These are phyloP conservation scores for Drosophila heteroneura DNA, from an alignment of 2,888 invertebrate genomes.

Conservation along the genomic window DNA sequence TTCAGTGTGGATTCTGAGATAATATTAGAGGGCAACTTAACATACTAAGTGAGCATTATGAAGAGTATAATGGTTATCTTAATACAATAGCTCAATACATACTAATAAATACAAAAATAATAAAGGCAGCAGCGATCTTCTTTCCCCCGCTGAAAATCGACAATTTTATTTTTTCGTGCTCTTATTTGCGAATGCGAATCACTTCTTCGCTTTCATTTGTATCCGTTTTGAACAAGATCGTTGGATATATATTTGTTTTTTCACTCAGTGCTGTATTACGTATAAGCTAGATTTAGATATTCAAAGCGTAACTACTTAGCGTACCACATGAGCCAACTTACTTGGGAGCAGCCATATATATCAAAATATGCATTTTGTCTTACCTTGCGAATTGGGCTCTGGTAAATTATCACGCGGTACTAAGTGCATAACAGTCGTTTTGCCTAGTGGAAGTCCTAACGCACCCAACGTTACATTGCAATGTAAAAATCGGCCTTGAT, in stretches of 20 bases:
- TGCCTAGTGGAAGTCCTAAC: conserved; percentile 97
- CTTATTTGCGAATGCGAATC: not conserved
- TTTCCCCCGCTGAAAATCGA: not conserved
- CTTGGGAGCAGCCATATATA: not conserved
- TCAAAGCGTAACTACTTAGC: not conserved
- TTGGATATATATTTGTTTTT: too few species aligned
- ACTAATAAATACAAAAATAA: not conserved
- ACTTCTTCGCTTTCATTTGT: not conserved
- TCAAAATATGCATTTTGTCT: conserved; percentile 19
- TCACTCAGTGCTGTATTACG: not conserved
- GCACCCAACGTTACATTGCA: conserved; percentile 99
- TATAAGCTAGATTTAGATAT: not conserved
- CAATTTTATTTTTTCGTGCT: too few species aligned
- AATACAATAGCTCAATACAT: not conserved
- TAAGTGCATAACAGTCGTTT: conserved; percentile 99
- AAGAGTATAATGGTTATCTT: not conserved
- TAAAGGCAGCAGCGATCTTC: not conserved
- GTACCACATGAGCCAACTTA: not conserved
- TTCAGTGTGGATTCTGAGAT: too few species aligned
- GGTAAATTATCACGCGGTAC: conserved; percentile 99
- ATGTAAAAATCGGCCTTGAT: conserved; percentile 99
- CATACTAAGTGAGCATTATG: not conserved
- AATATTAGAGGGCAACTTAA: too few species aligned
- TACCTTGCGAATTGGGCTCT: conserved; percentile 99
- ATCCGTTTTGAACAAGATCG: too few species aligned